A percentile compares a stretch with the other conserved stretches of the same genome.
These are phyloP conservation scores for Arrhamphus sclerolepis DNA, from an alignment of 2,797 vertebrate species.

Conservation along the genomic window DNA sequence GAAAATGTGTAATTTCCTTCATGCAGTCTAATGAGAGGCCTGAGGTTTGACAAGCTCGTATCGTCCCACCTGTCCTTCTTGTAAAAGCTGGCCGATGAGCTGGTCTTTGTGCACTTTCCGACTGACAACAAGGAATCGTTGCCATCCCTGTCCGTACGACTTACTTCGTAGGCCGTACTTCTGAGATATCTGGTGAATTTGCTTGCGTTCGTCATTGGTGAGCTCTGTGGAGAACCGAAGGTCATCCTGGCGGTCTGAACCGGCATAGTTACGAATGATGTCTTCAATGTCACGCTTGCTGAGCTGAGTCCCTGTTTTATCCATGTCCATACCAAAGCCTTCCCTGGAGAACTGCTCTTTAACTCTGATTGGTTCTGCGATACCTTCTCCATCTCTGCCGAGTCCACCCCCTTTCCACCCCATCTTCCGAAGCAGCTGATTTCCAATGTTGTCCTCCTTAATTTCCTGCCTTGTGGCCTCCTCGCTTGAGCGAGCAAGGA, in stretches of 20 bases:
- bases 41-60: slow-evolving; percentile 96
- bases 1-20: slow-evolving; percentile 14
- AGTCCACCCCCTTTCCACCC: slow-evolving; percentile 97
- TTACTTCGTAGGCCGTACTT: slow-evolving; percentile 96
- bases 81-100: slow-evolving; percentile 92
- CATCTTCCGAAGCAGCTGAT: slow-evolving; percentile 98
- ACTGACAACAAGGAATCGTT: slow-evolving; percentile 92
- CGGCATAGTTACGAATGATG: slow-evolving; percentile 92
- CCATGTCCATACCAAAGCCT: slow-evolving; percentile 90
- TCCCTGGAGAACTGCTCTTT: slow-evolving; percentile 96
- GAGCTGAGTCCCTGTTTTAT: slow-evolving; percentile 85
- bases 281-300: slow-evolving; percentile 93
- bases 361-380: slow-evolving; percentile 93
- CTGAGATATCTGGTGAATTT: slow-evolving; percentile 94
- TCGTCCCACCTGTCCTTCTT: slow-evolving; percentile 94
- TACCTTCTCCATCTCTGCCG: slow-evolving; percentile 93
- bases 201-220: slow-evolving; percentile 93
- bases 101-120: slow-evolving; percentile 93
- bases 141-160: slow-evolving; percentile 91
- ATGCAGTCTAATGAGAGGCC: slow-evolving; percentile 77
- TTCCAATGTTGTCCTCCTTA: slow-evolving; percentile 97
- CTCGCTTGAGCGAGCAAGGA: slow-evolving; percentile 85
- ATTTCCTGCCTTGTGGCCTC: slow-evolving; percentile 90
- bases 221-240: slow-evolving; percentile 96
- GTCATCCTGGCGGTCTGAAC: slow-evolving; percentile 91